Evolutionary conservation across 2,113 vertebrate species (phyloP), one percentile per base, ranked within the genome.

Genomic region (Peromyscus maniculatus): DNA sequence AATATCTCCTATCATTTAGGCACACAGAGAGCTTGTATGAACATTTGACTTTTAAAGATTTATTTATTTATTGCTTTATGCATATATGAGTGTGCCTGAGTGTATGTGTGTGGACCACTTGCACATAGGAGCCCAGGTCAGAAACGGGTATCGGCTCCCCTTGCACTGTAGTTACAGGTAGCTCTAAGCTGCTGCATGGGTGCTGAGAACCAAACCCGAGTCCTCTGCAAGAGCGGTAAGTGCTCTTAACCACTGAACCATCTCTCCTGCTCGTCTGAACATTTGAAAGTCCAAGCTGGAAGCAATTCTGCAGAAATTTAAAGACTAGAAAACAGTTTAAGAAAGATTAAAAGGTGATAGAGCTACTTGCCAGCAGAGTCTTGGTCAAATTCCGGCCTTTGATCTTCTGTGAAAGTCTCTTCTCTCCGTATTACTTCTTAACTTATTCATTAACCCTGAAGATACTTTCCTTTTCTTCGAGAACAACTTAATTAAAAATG

Each of bases 251-350:
- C 28, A 11, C 59, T 66, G n/a, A 86, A 11, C 59, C 26, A 19
- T 66, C 83, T 86, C 39, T 19, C 39, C 39, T 31, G 36, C 67
- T 92, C 91, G 33, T 21, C 16, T 90, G 67, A 89, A 49, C 78
- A 88, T 87, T 91, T 95, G 39, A 88, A 94, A 90, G 15, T 88
- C 84, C 79, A 92, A 90, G 31, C 49, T 91, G 22, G n/a, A 90
- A 90, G 52, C 87, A 46, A 92, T 91, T 92, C 83, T 91, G 67
- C 43, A 96, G 64, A 91, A 91, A 82, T 91, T 49, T 69, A 55
- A 96, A 93, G 77, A 67, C 43, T 26, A 89, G 77, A 74, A 74
- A 78, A 83, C 46, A 95, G 74, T 79, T 93, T 84, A 49, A 79
- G 31, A 93, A 84, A 91, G 39, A 57, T 78, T 77, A 75, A 79